Conservation (phyloP, 2,113 vertebrate genomes). For the Dendropsophus ebraccatus region DNA sequence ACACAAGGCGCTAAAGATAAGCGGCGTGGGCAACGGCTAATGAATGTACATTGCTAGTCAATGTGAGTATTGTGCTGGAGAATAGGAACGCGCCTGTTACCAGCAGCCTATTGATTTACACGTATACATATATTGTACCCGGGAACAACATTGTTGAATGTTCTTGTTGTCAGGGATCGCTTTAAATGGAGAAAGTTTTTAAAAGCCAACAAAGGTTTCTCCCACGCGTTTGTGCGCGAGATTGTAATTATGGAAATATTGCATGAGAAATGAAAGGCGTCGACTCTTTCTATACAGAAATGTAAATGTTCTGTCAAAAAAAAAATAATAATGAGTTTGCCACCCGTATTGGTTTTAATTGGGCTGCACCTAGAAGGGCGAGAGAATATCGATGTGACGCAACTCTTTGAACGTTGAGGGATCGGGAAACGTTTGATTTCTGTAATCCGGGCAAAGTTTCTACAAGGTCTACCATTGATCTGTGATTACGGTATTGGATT, state of each 20-base stretch:
- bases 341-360: not conserved
- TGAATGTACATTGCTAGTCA: not conserved
- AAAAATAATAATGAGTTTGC: not conserved
- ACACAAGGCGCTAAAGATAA: not conserved
- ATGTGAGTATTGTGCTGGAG: not conserved
- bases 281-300: not conserved
- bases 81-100: not conserved
- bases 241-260: constrained; percentile 39
- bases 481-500: not conserved
- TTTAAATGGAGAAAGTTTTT: not conserved
- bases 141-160: not conserved
- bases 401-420: not conserved
- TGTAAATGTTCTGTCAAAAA: constrained; percentile 16
- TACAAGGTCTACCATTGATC: not conserved
- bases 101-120: not conserved
- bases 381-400: not conserved
- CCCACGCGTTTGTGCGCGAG: constrained; percentile 13
- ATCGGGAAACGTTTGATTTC: not conserved
- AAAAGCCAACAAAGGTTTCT: constrained; percentile 15
- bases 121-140: not conserved
- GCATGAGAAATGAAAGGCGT: not conserved
- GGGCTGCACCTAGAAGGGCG: not conserved
- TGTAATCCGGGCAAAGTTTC: not conserved
- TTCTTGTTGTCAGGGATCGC: not conserved
- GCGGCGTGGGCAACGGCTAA: not conserved